phyloP scores from a whole-genome alignment of 1,140 invertebrate genomes.

The Caenorhabditis inopinata region DNA sequence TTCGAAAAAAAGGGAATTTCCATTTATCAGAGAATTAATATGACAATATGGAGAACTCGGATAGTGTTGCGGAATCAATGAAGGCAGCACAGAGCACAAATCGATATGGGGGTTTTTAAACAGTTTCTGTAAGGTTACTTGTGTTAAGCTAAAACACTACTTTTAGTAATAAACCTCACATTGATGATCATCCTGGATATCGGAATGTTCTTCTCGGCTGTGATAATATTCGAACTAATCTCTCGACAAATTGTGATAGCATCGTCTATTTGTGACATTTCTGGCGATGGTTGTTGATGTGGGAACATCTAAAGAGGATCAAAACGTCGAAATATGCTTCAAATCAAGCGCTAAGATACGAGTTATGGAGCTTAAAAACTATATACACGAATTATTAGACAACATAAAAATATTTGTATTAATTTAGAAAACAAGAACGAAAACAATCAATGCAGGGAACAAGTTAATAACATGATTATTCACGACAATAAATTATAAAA shows the following conservation, averaged over 20 bases:
- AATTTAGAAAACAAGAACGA: no score
- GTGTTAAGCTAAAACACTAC: not conserved
- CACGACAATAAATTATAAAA: not conserved
- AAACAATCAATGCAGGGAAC: no score
- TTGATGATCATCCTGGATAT: not conserved
- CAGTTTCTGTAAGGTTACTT: not conserved
- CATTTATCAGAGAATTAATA: not conserved
- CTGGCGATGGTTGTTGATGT: not conserved
- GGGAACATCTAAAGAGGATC: conserved; percentile 10
- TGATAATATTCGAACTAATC: conserved; percentile 6
- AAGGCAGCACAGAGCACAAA: not conserved
- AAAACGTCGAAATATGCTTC: no score
- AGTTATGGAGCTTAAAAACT: no score
- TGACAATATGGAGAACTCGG: not conserved
- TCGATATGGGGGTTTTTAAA: not conserved
- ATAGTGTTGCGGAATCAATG: not conserved
- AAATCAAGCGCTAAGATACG: no score
- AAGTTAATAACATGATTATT: no score
- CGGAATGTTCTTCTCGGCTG: not conserved
- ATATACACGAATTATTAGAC: no score
- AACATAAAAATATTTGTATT: no score
- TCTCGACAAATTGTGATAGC: not conserved
- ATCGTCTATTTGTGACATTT: not conserved
- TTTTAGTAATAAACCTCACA: not conserved
- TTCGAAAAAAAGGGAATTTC: conserved; percentile 9